These are phyloP conservation scores for Macroramphosus scolopax DNA, from an alignment of 2,797 vertebrate species.

Conservation along the genomic window DNA sequence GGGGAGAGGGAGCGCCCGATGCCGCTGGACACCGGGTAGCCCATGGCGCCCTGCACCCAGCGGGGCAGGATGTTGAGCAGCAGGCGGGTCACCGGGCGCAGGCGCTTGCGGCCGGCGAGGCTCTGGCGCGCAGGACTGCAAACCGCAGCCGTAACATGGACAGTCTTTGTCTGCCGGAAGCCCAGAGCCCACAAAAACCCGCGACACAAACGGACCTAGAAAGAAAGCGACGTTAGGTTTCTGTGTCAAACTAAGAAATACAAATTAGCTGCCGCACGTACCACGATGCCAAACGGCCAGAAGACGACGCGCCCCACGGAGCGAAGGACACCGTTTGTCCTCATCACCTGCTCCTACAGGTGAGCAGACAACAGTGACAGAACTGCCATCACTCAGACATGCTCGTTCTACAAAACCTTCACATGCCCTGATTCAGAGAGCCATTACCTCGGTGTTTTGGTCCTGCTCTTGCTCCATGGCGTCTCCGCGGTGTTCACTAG, in stretches of 20 bases:
- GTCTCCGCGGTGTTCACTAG: conserved; percentile 16
- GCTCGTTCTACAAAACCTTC: too few species aligned
- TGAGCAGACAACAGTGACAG: neutral
- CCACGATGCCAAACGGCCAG: conserved; percentile 76
- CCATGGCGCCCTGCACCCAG: conserved; percentile 71
- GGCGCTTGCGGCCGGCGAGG: conserved; percentile 69
- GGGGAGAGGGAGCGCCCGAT: conserved; percentile 70
- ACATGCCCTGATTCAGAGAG: too few species aligned
- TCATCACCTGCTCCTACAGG: conserved; percentile 52
- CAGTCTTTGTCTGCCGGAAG: conserved; percentile 25
- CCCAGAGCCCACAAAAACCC: conserved; percentile 72
- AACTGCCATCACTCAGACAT: neutral
- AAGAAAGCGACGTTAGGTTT: rapidly evolving
- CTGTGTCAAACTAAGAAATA: rapidly evolving
- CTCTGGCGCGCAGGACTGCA: conserved; percentile 50
- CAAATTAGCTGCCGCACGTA: conserved; percentile 36
- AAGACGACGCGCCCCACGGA: conserved; percentile 63
- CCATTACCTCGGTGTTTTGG: conserved; percentile 48
- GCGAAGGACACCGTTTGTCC: conserved; percentile 50
- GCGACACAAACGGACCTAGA: conserved; percentile 63
- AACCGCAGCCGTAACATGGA: neutral
- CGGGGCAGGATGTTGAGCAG: conserved; percentile 75
- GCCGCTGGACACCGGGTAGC: conserved; percentile 68
- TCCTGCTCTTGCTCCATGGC: conserved; percentile 21
- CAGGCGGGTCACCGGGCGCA: conserved; percentile 56